phyloP scores from a whole-genome alignment of 1,140 invertebrate genomes.

The Sycobia sp. region DNA sequence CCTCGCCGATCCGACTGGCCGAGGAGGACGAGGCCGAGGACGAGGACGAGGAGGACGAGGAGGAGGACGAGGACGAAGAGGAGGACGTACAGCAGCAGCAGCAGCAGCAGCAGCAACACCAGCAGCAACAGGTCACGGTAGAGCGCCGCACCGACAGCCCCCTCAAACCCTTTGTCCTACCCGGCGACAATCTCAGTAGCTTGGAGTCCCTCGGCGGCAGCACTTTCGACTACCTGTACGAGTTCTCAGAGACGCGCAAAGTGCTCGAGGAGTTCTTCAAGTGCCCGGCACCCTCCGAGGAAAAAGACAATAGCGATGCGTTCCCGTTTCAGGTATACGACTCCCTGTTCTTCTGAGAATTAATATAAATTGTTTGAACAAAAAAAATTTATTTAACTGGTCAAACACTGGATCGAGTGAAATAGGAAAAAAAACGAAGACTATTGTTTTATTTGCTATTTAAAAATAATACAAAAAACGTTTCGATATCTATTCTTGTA shows the following conservation, averaged over 20 bases:
- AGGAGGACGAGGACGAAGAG: background rate
- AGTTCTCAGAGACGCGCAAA: slow-evolving; percentile 89
- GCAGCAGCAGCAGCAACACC: no score
- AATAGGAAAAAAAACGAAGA: no score
- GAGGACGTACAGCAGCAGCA: no score
- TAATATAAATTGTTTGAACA: no score
- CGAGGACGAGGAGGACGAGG: slow-evolving; percentile 25
- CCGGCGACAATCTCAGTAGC: slow-evolving; percentile 54
- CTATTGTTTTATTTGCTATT: no score
- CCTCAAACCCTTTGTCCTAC: slow-evolving; percentile 51
- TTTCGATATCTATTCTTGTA: no score
- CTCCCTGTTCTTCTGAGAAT: no score
- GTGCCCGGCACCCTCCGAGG: slow-evolving; percentile 70
- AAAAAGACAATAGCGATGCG: slow-evolving; percentile 59
- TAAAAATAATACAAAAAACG: no score
- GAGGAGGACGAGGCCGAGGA: slow-evolving; percentile 45
- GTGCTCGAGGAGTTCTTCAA: slow-evolving; percentile 91
- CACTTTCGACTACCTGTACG: slow-evolving; percentile 85
- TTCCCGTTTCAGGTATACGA: slow-evolving; percentile 63
- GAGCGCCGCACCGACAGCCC: slow-evolving; percentile 42
- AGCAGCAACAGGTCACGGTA: no score
- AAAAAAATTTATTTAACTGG: no score
- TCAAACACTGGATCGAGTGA: no score
- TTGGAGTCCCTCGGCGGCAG: slow-evolving; percentile 56
- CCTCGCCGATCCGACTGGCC: slow-evolving; percentile 6